Evolutionary conservation across 1,140 invertebrate species (phyloP).

Genomic region (Drusus annulatus): DNA sequence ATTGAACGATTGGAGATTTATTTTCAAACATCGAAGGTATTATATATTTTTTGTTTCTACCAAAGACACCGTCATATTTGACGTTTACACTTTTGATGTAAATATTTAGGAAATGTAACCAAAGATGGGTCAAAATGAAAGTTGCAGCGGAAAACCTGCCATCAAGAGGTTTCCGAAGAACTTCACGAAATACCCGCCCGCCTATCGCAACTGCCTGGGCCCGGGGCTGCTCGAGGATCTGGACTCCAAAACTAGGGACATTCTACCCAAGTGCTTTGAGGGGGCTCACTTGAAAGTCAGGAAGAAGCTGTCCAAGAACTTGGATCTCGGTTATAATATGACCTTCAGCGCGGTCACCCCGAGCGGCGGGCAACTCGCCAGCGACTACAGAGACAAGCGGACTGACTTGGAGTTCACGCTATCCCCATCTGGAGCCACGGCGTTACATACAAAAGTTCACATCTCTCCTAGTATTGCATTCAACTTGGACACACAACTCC

Average conservation of each 20-base stretch:
- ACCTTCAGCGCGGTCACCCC: conserved; percentile 42
- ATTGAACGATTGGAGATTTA: no score
- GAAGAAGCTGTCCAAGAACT: not conserved
- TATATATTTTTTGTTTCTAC: no score
- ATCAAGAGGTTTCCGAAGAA: conserved; percentile 31
- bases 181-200: conserved; percentile 6
- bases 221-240: conserved; percentile 42
- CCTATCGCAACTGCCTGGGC: conserved; percentile 23
- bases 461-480: not conserved
- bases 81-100: not conserved
- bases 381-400: not conserved
- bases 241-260: conserved; percentile 19
- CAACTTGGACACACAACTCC: conserved; percentile 14
- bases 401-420: conserved; percentile 2
- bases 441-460: not conserved
- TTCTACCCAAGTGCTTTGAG: conserved; percentile 44
- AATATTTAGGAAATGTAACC: not conserved
- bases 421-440: conserved; percentile 17
- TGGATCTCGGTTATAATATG: conserved; percentile 30
- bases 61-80: not conserved
- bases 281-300: conserved; percentile 33
- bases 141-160: not conserved
- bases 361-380: conserved; percentile 25
- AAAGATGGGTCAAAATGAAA: conserved; percentile 32
- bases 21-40: no score